phyloP scores from a whole-genome alignment of 2,113 vertebrate species.

The Marmota flaviventris region DNA sequence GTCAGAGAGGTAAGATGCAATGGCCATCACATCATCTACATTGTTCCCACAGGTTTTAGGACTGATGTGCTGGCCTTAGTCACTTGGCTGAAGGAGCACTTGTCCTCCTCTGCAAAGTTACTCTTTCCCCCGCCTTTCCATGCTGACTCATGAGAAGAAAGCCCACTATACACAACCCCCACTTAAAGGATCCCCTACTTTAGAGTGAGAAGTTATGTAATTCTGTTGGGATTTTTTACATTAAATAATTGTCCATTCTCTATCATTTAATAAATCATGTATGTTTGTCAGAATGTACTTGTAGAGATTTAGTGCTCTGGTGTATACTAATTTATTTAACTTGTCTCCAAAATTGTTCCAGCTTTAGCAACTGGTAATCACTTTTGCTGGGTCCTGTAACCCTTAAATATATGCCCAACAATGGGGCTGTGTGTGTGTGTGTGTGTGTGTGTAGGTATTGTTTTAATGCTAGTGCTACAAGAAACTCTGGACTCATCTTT shows the following conservation, averaged over 20 bases:
- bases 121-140: too few relatives aligned
- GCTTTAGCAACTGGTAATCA: not conserved
- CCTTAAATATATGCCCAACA: not conserved
- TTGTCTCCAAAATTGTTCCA: not conserved
- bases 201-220: too few relatives aligned
- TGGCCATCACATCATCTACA: not conserved
- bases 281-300: not conserved
- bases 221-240: too few relatives aligned
- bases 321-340: not conserved
- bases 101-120: not conserved
- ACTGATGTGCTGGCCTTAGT: not conserved
- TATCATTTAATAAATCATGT: too few relatives aligned
- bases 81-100: too few relatives aligned
- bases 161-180: too few relatives aligned
- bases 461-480: not conserved
- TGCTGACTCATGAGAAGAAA: not conserved
- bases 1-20: not conserved
- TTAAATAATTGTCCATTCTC: too few relatives aligned
- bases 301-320: not conserved
- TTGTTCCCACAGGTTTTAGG: not conserved
- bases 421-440: too few relatives aligned
- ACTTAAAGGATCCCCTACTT: too few relatives aligned
- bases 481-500: too few relatives aligned
- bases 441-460: not conserved
- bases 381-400: not conserved